Base-by-base conservation (phyloP, 2,888 invertebrate species). In the Magallana nippona region DNA sequence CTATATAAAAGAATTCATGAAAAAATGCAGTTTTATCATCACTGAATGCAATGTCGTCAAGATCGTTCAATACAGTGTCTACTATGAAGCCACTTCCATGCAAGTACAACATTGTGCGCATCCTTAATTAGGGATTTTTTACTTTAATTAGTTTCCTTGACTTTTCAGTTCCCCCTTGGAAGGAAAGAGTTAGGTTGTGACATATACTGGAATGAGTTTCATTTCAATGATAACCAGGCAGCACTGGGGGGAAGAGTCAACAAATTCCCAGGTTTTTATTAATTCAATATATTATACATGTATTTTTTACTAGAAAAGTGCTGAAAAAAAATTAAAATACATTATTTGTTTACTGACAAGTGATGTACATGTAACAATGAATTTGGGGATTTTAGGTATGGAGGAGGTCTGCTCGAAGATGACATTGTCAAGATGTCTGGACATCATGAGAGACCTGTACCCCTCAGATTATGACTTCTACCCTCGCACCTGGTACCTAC, bases 401-500 rank as follows among this genome's bases (percentile, higher is more conserved):
- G 92, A 92, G 27, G 94, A 95, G 82, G 89, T 95, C 8, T 92
- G 94, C 78, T 92, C 93, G 83, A 95, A 95, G 89, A 94, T 95
- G 82, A 93, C 94, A 32, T 89, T 95, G 27, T 94, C 95, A 57
- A 93, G 94, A 77, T 91, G 94, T 2, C 91, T 95, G 60, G 93
- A 94, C 80, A 92, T 94, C 55, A 95, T 95, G 95, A 92, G 93
- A 79, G 88, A 89, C 27, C 87, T 95, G 57, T 95, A 94, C 88
- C 95, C 95, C 0, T 90, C 92, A 2, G 94, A 95, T 71, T 95
- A 94, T 86, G 90, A 92, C 85, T 95, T 95, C 89, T 95, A 95
- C 88, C 95, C 95, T 0, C 91, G 92, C 57, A 94, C 95, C 2
- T 95, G 95, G 95, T 94, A 95, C 85, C 91, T 95, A 1, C 95